Conservation (phyloP, 2,113 vertebrate species). For the Xiphias gladius region DNA sequence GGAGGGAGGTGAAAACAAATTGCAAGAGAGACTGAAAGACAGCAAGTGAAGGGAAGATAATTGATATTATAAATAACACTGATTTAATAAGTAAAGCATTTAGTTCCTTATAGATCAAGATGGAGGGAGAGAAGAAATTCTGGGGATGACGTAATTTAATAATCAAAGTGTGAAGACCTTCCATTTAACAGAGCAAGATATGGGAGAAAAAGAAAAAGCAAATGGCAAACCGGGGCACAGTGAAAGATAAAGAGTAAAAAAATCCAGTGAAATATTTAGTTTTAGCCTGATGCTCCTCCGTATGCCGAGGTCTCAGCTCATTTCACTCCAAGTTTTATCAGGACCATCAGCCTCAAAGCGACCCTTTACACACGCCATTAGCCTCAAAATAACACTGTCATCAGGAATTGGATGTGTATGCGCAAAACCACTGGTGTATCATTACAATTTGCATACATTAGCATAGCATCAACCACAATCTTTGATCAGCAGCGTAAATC, state of each 20-base stretch:
- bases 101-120: constrained; percentile 31
- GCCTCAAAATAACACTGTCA: constrained; percentile 63
- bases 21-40: constrained; percentile 47
- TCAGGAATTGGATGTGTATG: constrained; percentile 47
- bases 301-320: constrained; percentile 62
- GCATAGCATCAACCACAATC: constrained; percentile 29
- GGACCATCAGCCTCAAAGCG: constrained; percentile 57
- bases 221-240: constrained; percentile 1
- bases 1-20: constrained; percentile 51
- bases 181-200: constrained; percentile 5
- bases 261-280: constrained; percentile 8
- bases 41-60: constrained; percentile 46
- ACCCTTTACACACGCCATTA: constrained; percentile 59
- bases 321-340: constrained; percentile 59
- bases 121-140: constrained; percentile 6
- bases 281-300: constrained; percentile 36
- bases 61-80: constrained; percentile 69
- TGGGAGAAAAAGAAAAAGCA: neutral
- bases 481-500: constrained; percentile 47
- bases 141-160: constrained; percentile 25
- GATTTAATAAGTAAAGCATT: constrained; percentile 61
- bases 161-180: constrained; percentile 11
- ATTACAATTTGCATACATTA: constrained; percentile 66
- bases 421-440: constrained; percentile 48
- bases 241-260: constrained; percentile 18